A percentile compares a stretch with the other conserved stretches of the same genome.
Conservation (phyloP, 1,140 invertebrate genomes). For the Drosophila pruinosa region DNA sequence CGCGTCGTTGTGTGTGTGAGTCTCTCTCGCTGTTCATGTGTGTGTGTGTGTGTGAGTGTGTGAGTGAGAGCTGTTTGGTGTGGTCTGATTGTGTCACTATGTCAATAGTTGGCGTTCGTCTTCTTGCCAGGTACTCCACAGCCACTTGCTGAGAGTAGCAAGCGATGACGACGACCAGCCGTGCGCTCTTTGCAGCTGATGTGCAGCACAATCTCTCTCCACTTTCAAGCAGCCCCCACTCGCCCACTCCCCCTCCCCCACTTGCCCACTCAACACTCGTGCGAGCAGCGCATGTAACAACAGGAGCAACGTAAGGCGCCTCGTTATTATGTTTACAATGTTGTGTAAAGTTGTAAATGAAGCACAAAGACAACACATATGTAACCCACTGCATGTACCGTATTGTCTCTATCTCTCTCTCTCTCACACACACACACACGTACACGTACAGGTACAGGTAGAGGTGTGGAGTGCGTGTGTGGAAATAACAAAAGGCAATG, state of each 20-base stretch:
- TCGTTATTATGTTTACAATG: conserved; percentile 64
- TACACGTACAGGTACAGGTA: too few species aligned
- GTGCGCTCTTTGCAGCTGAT: conserved; percentile 32
- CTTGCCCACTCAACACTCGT: background rate
- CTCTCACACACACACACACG: conserved; percentile 13
- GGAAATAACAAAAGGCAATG: conserved; percentile 55
- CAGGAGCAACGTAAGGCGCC: conserved; percentile 22
- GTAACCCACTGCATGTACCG: background rate
- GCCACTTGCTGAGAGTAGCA: conserved; percentile 45
- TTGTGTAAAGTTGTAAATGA: conserved; percentile 62
- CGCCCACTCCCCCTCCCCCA: background rate
- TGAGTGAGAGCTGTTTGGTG: conserved; percentile 45
- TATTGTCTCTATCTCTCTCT: background rate
- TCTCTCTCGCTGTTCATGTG: background rate
- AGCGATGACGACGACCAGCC: conserved; percentile 18
- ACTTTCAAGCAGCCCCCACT: background rate
- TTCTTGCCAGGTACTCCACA: conserved; percentile 54
- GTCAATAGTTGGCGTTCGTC: conserved; percentile 61
- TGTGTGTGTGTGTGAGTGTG: conserved; percentile 4
- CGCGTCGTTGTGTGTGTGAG: conserved; percentile 4
- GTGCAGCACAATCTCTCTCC: background rate
- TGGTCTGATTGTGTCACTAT: conserved; percentile 62
- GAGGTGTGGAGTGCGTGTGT: conserved; percentile 40
- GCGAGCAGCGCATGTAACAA: conserved; percentile 1
- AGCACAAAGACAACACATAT: conserved; percentile 55